Evolutionary conservation across 1,140 invertebrate species (phyloP).

Genomic region (Procambarus virginalis): DNA sequence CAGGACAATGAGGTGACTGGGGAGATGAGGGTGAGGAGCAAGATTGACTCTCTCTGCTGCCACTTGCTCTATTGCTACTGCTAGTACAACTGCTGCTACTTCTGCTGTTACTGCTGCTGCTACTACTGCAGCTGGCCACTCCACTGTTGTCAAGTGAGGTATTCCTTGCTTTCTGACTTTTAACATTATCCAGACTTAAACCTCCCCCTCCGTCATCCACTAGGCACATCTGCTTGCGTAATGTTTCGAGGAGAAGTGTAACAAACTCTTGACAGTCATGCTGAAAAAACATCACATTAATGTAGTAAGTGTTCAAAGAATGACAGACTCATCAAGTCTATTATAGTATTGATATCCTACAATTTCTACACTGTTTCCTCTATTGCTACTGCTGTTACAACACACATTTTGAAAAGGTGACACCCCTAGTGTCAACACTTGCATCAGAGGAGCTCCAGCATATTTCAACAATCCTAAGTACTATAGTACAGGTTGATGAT

Average conservation of each 20-base stretch:
- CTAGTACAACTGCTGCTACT: constrained; percentile 37
- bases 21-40: constrained; percentile 49
- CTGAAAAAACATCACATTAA: constrained; percentile 73
- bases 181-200: constrained; percentile 16
- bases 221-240: constrained; percentile 81
- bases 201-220: constrained; percentile 45
- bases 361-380: no score
- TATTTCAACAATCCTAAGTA: no score
- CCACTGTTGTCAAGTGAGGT: neutral
- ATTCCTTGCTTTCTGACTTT: constrained; percentile 12
- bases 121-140: constrained; percentile 50
- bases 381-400: no score
- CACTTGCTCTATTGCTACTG: constrained; percentile 44
- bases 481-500: no score
- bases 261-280: constrained; percentile 86
- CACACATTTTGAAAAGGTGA: no score
- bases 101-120: constrained; percentile 40
- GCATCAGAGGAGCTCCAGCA: no score
- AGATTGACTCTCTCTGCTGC: constrained; percentile 19
- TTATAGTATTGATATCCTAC: no score
- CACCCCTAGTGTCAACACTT: no score
- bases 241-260: constrained; percentile 80
- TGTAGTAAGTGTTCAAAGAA: no score
- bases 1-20: constrained; percentile 62
- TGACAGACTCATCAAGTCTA: no score